Conservation (phyloP, 2,113 vertebrate genomes). For the Gulo gulo region DNA sequence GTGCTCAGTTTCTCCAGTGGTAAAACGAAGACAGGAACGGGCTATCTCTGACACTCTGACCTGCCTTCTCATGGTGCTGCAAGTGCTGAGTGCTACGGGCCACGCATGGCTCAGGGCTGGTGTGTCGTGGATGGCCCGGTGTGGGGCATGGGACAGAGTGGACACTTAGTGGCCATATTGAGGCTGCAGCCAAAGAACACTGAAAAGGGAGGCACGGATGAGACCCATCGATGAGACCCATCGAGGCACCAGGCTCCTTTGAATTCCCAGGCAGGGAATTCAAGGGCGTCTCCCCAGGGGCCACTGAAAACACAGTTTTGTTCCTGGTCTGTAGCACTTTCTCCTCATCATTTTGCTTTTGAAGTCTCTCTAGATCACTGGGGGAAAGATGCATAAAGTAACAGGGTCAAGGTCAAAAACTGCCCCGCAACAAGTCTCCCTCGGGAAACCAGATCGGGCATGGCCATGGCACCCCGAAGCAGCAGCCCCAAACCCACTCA, state of each 20-base stretch:
- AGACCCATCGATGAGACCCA: background rate
- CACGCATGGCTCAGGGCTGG: background rate
- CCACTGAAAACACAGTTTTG: background rate
- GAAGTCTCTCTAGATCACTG: background rate
- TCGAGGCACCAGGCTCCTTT: fast-evolving
- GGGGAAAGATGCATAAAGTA: background rate
- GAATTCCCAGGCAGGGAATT: background rate
- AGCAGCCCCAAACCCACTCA: background rate
- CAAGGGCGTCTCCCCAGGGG: background rate
- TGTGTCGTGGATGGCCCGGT: background rate
- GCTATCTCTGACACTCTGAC: no score
- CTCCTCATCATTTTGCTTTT: background rate
- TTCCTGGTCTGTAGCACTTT: background rate
- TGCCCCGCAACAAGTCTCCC: background rate
- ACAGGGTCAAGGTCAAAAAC: background rate
- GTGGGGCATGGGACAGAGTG: fast-evolving
- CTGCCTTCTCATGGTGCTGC: background rate
- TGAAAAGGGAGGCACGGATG: fast-evolving
- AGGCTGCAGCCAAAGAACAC: background rate
- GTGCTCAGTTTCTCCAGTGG: background rate
- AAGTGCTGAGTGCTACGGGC: fast-evolving
- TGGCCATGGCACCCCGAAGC: no score
- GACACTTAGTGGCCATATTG: fast-evolving
- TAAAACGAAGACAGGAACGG: fast-evolving
- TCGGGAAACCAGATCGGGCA: background rate